Percentiles rank a stretch among this genome's conserved stretches.
phyloP scores from a whole-genome alignment of 2,888 invertebrate species.

The Chymomyza procnemis region DNA sequence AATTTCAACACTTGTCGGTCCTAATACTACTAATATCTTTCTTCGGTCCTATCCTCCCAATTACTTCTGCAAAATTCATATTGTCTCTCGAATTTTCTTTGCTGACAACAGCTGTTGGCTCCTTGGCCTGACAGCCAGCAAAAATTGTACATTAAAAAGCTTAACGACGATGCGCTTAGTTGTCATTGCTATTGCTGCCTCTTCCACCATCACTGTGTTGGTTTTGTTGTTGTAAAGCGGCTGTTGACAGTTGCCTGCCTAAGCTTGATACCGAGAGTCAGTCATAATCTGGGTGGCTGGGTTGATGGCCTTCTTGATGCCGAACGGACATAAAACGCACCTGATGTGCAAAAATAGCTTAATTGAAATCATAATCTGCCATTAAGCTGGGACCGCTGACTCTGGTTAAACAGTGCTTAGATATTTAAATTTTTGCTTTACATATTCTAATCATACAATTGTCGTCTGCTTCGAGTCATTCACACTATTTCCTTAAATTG shows the following conservation, averaged over 20 bases:
- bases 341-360: slow-evolving; percentile 68
- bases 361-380: slow-evolving; percentile 72
- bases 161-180: slow-evolving; percentile 45
- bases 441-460: background rate
- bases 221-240: slow-evolving; percentile 9
- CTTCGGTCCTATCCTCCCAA: slow-evolving; percentile 5
- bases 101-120: slow-evolving; percentile 49
- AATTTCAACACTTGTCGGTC: slow-evolving; percentile 45
- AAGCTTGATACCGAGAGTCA: background rate
- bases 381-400: slow-evolving; percentile 53
- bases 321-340: slow-evolving; percentile 61
- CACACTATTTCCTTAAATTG: background rate
- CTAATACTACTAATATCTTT: slow-evolving; percentile 33
- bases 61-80: slow-evolving; percentile 25
- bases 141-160: slow-evolving; percentile 57
- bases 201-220: slow-evolving; percentile 3
- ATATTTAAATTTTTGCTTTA: slow-evolving; percentile 62
- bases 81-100: slow-evolving; percentile 49
- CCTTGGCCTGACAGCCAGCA: slow-evolving; percentile 15
- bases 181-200: slow-evolving; percentile 38
- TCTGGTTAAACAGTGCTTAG: slow-evolving; percentile 37
- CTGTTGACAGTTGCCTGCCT: slow-evolving; percentile 2
- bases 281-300: slow-evolving; percentile 18
- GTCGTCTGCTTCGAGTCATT: background rate
- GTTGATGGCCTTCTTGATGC: slow-evolving; percentile 42